phyloP scores from a whole-genome alignment of 2,113 vertebrate genomes.

The Ploceus nigricollis region DNA sequence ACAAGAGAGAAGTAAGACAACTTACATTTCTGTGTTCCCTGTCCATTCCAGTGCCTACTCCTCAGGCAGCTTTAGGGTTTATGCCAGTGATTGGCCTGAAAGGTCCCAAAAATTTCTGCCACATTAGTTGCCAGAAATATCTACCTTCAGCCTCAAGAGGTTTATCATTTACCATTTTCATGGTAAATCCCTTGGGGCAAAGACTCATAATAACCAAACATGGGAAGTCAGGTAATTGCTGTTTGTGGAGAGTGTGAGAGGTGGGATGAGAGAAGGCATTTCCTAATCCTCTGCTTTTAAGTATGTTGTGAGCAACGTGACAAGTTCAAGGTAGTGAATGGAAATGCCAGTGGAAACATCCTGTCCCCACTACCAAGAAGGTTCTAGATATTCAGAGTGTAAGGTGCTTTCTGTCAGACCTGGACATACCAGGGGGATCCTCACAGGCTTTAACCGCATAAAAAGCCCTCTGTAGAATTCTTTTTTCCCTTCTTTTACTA shows the following conservation, averaged over 20 bases:
- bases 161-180: neutral
- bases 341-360: neutral
- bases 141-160: neutral
- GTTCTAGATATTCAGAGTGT: neutral
- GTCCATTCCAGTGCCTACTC: neutral
- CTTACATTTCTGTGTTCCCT: neutral
- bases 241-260: neutral
- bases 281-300: neutral
- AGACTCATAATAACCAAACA: neutral
- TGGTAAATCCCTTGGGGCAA: neutral
- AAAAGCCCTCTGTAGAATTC: neutral
- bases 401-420: neutral
- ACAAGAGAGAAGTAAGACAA: neutral
- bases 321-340: neutral
- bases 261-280: neutral
- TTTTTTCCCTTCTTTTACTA: neutral
- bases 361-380: neutral
- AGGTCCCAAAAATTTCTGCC: neutral
- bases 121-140: neutral
- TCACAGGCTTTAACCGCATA: neutral
- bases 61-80: neutral
- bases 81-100: neutral
- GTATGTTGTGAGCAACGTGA: neutral
- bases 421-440: neutral
- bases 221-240: accelerated